Evolutionary conservation across 2,797 vertebrate species (phyloP).

Genomic region (Sebastes wilsoni): DNA sequence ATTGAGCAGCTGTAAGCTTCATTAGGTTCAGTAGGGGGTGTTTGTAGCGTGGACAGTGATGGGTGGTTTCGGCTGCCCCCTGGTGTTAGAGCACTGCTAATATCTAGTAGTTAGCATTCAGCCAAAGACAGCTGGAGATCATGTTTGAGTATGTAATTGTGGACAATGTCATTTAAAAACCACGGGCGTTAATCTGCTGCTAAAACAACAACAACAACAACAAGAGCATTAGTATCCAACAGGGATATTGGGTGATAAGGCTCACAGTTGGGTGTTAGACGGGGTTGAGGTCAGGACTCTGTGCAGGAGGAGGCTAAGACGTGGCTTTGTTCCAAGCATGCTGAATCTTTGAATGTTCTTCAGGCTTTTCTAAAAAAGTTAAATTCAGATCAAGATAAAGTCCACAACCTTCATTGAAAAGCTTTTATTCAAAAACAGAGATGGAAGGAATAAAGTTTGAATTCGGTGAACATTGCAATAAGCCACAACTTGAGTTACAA

Average conservation of each 20-base stretch:
- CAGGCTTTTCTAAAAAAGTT: neutral
- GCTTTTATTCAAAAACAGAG: constrained; percentile 58
- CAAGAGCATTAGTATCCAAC: neutral
- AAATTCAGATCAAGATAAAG: neutral
- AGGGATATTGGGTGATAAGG: neutral
- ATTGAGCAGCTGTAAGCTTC: neutral
- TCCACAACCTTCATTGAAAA: constrained; percentile 33
- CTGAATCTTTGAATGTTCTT: neutral
- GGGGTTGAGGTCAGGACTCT: neutral
- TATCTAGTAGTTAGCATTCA: neutral
- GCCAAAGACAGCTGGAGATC: neutral
- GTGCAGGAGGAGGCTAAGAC: neutral
- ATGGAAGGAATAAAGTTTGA: constrained; percentile 19
- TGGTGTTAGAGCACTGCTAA: constrained; percentile 31
- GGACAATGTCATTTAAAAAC: neutral
- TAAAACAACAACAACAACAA: too few relatives aligned
- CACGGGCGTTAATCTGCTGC: neutral
- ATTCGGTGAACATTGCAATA: constrained; percentile 28
- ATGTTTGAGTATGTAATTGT: neutral
- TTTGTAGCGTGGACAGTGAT: neutral
- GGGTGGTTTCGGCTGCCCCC: constrained; percentile 58
- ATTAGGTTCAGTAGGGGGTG: neutral
- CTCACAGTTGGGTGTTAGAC: neutral
- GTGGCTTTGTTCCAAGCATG: neutral
- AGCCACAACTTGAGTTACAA: constrained; percentile 44